Percentiles rank a stretch among this genome's conserved stretches.
Evolutionary conservation across 2,888 invertebrate genomes (phyloP).

Genomic region (Thyatira batis): DNA sequence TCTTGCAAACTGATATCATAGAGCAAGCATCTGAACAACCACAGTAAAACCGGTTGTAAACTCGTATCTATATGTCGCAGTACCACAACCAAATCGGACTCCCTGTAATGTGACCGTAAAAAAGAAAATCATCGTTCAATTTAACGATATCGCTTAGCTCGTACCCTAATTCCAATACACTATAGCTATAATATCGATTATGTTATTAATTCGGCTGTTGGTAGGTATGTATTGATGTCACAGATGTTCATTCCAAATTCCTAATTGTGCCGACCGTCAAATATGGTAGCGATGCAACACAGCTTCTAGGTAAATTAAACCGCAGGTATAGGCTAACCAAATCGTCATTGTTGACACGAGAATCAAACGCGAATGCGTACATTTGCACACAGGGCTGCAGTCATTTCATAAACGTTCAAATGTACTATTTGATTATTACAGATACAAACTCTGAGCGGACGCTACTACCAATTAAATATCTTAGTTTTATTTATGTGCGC

Average conservation of each 20-base stretch:
- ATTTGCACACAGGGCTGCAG: slow-evolving; percentile 16
- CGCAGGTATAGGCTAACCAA: slow-evolving; percentile 26
- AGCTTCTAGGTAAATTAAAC: slow-evolving; percentile 25
- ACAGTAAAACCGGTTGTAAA: slow-evolving; percentile 42
- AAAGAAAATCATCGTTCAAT: background rate
- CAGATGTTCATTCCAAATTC: background rate
- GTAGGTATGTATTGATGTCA: background rate
- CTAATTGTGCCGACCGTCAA: background rate
- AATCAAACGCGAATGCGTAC: slow-evolving; percentile 25
- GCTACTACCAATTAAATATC: slow-evolving; percentile 53
- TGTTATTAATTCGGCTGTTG: background rate
- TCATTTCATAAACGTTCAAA: slow-evolving; percentile 27
- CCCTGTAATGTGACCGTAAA: slow-evolving; percentile 19
- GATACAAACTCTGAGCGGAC: slow-evolving; percentile 27
- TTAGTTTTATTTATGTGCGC: slow-evolving; percentile 47
- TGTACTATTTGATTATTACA: slow-evolving; percentile 34
- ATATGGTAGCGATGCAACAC: background rate
- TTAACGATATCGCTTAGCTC: background rate
- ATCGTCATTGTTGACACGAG: slow-evolving; percentile 29
- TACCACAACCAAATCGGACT: slow-evolving; percentile 24
- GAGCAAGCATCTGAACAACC: slow-evolving; percentile 29
- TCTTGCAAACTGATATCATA: slow-evolving; percentile 36
- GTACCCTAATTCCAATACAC: background rate
- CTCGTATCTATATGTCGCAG: slow-evolving; percentile 44
- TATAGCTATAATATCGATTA: background rate